Evolutionary conservation across 2,797 vertebrate species (phyloP).

Genomic region (Sebastes iracundus): DNA sequence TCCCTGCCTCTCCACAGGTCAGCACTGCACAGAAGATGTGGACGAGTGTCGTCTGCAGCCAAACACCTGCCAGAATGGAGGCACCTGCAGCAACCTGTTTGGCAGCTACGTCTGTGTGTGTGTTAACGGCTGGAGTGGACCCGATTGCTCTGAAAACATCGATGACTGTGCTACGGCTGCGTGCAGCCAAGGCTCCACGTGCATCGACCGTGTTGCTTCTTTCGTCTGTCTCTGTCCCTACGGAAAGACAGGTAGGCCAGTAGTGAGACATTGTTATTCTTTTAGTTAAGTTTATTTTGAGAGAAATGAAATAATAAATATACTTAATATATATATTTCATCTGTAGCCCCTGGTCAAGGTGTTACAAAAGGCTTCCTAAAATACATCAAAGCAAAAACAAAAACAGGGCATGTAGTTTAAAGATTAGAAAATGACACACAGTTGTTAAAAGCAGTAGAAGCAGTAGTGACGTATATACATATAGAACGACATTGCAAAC

Average conservation of each 20-base stretch:
- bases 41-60: constrained; percentile 88
- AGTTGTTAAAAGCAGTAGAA: too few species aligned
- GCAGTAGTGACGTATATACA: too few species aligned
- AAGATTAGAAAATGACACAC: too few species aligned
- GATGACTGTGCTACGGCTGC: constrained; percentile 83
- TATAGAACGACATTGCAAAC: too few species aligned
- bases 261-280: neutral
- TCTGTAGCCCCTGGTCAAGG: too few species aligned
- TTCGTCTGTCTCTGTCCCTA: constrained; percentile 83
- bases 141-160: constrained; percentile 86
- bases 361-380: too few species aligned
- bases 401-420: too few species aligned
- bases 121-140: constrained; percentile 87
- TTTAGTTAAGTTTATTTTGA: too few species aligned
- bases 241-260: constrained; percentile 83
- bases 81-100: constrained; percentile 83
- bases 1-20: constrained; percentile 68
- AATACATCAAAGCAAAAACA: too few species aligned
- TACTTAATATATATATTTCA: too few species aligned
- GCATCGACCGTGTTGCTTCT: constrained; percentile 85
- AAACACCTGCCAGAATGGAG: constrained; percentile 87
- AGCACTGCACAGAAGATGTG: constrained; percentile 87
- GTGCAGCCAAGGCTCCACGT: constrained; percentile 81
- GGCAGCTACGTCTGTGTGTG: constrained; percentile 85
- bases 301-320: too few species aligned